A percentile compares a stretch with the other conserved stretches of the same genome.
Conservation (phyloP, 2,113 vertebrate species). For the Callipepla squamata region DNA sequence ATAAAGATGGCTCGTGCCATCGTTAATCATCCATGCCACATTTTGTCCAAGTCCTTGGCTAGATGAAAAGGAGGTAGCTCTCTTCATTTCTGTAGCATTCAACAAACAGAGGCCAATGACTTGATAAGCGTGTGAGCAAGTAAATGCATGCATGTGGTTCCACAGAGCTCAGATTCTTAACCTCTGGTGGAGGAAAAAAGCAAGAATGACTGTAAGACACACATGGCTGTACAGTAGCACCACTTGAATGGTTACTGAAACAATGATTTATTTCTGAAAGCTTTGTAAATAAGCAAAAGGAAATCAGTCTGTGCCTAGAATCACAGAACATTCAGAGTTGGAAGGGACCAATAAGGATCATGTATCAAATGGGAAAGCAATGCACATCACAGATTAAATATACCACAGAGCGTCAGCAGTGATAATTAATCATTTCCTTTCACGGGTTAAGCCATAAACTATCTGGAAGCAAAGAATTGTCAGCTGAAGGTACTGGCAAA, state of each 20-base stretch:
- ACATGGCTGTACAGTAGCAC: background rate
- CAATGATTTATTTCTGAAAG: slow-evolving; percentile 1
- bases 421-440: background rate
- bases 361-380: too few species aligned
- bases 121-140: background rate
- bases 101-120: background rate
- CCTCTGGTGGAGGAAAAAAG: background rate
- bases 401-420: too few species aligned
- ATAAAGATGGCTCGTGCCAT: background rate
- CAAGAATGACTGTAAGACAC: background rate
- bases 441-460: slow-evolving; percentile 8
- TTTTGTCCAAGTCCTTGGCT: background rate
- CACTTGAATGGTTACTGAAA: slow-evolving; percentile 7
- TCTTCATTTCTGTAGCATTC: background rate
- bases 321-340: background rate
- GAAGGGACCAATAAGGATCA: too few species aligned
- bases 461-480: slow-evolving; percentile 20
- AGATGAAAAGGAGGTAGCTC: background rate
- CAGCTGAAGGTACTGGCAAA: slow-evolving; percentile 48
- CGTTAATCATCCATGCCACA: background rate
- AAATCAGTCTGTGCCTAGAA: background rate
- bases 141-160: background rate
- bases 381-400: too few species aligned
- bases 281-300: background rate
- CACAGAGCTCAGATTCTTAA: slow-evolving; percentile 1